Evolutionary conservation across 2,113 vertebrate species (phyloP).

Genomic region (Athene noctua): DNA sequence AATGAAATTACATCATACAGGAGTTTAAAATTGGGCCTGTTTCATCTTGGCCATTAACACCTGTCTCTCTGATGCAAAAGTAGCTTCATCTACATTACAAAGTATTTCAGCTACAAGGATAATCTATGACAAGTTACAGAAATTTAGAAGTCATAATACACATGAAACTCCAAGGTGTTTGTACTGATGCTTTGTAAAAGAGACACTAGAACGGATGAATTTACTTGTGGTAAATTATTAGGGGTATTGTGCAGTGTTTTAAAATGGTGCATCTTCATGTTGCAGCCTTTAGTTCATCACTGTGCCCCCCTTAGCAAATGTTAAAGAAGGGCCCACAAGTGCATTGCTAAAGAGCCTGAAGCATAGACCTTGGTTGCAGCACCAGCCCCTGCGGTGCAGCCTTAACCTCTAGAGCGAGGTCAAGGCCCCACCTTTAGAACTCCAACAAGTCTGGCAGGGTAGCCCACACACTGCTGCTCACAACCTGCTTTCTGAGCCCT

Average conservation of each 20-base stretch:
- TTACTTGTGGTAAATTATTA: neutral
- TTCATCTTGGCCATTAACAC: neutral
- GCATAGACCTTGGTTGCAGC: neutral
- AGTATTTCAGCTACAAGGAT: neutral
- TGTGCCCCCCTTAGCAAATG: neutral
- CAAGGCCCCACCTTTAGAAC: neutral
- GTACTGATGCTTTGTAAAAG: neutral
- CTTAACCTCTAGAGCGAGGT: neutral
- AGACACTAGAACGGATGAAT: neutral
- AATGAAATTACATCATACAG: neutral
- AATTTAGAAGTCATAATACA: neutral
- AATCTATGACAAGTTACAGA: neutral
- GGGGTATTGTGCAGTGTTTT: neutral
- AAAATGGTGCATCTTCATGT: neutral
- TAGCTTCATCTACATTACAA: neutral
- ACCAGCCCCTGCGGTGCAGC: neutral
- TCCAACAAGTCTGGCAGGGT: neutral
- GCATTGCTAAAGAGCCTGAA: neutral
- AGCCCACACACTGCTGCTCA: neutral
- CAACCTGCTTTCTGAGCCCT: neutral
- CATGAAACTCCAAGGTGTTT: neutral
- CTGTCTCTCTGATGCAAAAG: neutral
- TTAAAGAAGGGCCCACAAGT: neutral
- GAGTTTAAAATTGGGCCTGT: neutral
- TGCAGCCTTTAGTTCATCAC: neutral